These are phyloP conservation scores for Frankliniella fusca DNA, from an alignment of 2,888 invertebrate species.

Conservation along the genomic window DNA sequence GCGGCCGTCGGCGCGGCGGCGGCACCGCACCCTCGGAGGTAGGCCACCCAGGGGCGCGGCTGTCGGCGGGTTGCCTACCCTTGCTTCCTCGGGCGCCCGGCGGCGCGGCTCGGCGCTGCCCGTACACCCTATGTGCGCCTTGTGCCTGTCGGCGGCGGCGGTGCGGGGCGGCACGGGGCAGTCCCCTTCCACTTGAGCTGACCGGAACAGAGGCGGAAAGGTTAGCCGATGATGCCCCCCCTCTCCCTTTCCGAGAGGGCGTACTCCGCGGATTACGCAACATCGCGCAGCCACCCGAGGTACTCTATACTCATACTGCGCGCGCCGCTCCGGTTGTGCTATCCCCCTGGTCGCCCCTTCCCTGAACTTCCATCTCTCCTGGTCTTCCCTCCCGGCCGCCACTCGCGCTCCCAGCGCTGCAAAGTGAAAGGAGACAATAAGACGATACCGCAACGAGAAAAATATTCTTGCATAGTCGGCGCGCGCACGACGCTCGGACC, in stretches of 20 bases:
- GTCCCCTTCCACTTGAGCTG: background rate
- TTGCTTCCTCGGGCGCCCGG: background rate
- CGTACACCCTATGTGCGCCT: background rate
- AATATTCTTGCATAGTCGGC: no score
- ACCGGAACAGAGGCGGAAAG: background rate
- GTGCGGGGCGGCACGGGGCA: background rate
- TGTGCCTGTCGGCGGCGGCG: background rate
- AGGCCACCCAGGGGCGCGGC: background rate
- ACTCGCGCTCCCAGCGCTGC: background rate
- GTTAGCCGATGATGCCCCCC: background rate
- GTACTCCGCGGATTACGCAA: background rate
- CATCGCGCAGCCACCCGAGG: background rate
- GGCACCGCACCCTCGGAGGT: background rate
- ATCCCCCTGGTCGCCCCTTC: background rate
- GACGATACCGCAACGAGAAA: background rate
- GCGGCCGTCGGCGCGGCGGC: background rate
- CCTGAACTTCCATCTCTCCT: constrained; percentile 41
- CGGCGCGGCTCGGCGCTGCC: background rate
- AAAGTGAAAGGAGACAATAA: constrained; percentile 25
- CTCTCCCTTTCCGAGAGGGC: background rate
- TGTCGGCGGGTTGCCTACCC: background rate
- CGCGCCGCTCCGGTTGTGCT: background rate
- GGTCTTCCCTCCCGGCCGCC: no score
- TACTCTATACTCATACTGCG: constrained; percentile 1
- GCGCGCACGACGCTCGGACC: no score